phyloP scores from a whole-genome alignment of 2,888 invertebrate genomes.

The Habroteleia sp. region DNA sequence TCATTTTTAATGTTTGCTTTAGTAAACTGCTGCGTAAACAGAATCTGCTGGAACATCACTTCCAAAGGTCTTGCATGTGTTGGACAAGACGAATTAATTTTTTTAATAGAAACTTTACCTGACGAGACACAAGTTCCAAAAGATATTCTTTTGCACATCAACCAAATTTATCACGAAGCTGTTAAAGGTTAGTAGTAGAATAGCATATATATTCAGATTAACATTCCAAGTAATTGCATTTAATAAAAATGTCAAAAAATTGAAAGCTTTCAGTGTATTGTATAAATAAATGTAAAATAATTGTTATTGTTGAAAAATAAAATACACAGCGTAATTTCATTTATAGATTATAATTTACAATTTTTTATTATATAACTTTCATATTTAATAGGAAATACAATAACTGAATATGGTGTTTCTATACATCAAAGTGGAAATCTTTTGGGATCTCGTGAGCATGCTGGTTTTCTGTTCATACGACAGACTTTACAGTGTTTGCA shows the following conservation, averaged over 20 bases:
- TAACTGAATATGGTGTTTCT: conserved; percentile 87
- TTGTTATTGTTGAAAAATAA: no score
- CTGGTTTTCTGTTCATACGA: conserved; percentile 91
- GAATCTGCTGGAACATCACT: conserved; percentile 88
- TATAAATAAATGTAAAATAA: no score
- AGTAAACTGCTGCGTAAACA: conserved; percentile 90
- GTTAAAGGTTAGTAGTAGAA: conserved; percentile 82
- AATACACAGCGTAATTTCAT: no score
- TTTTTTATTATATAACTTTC: background rate
- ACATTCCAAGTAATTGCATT: no score
- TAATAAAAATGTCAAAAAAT: no score
- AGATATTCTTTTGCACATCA: conserved; percentile 89
- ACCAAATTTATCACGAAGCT: conserved; percentile 87
- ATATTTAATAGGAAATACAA: conserved; percentile 83
- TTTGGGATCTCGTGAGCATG: conserved; percentile 87
- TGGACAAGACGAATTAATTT: conserved; percentile 91
- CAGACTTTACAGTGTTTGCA: conserved; percentile 91
- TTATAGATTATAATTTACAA: no score
- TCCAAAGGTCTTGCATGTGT: conserved; percentile 89
- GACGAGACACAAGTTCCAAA: conserved; percentile 85
- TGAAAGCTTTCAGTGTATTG: no score
- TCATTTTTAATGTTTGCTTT: no score
- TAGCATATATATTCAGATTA: conserved; percentile 5
- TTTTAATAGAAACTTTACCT: conserved; percentile 86
- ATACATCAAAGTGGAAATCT: conserved; percentile 84